A percentile compares a stretch with the other conserved stretches of the same genome.
Evolutionary conservation across 2,888 invertebrate genomes (phyloP).

Genomic region (Anodontia alba): DNA sequence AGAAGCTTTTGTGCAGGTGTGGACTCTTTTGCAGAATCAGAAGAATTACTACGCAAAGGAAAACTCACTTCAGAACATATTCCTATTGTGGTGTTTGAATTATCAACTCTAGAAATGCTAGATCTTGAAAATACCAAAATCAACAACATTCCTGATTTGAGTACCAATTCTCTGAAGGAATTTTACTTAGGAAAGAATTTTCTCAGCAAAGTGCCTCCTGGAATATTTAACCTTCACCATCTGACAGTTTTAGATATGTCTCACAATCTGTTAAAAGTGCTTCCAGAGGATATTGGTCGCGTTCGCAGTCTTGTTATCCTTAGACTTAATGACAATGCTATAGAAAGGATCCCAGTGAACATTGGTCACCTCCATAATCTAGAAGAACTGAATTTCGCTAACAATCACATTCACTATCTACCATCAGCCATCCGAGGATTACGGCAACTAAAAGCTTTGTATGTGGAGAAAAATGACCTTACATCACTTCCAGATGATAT

Average conservation of each 20-base stretch:
- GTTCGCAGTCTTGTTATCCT: constrained; percentile 75
- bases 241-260: constrained; percentile 80
- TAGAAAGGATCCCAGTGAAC: constrained; percentile 77
- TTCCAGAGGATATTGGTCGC: constrained; percentile 80
- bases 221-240: constrained; percentile 74
- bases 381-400: constrained; percentile 77
- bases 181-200: constrained; percentile 82
- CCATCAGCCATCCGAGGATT: constrained; percentile 80
- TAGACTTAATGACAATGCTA: constrained; percentile 73
- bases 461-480: constrained; percentile 78
- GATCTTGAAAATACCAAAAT: constrained; percentile 84
- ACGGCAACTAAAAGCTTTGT: constrained; percentile 71
- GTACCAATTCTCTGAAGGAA: constrained; percentile 75
- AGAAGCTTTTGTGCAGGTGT: constrained; percentile 81
- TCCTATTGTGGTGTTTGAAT: constrained; percentile 83
- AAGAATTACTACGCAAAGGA: constrained; percentile 81
- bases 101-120: constrained; percentile 79
- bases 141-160: constrained; percentile 82
- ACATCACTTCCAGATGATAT: constrained; percentile 78
- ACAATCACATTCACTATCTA: constrained; percentile 77
- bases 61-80: constrained; percentile 84
- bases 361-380: constrained; percentile 77
- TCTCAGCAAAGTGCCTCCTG: constrained; percentile 77
- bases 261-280: constrained; percentile 74
- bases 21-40: constrained; percentile 83